Conservation (phyloP, 2,888 invertebrate genomes). For the Andrena praecox region DNA sequence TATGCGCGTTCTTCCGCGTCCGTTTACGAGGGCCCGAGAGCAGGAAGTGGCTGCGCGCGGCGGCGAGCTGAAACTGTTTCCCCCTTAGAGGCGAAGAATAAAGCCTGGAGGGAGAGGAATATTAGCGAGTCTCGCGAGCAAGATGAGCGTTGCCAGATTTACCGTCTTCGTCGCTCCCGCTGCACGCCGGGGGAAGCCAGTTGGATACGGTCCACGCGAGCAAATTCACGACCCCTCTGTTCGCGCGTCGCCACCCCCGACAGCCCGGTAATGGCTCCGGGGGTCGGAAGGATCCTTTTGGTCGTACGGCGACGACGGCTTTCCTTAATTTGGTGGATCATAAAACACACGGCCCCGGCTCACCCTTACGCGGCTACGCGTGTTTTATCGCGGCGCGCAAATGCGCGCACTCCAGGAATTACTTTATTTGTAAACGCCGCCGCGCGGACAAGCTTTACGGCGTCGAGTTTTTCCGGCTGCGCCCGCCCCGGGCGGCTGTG, state of each 20-base stretch:
- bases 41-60: conserved; percentile 49
- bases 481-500: not conserved
- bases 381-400: conserved; percentile 51
- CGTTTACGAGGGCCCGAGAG: conserved; percentile 78
- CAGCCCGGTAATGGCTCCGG: conserved; percentile 39
- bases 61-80: conserved; percentile 46
- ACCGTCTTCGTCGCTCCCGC: conserved; percentile 12
- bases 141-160: conserved; percentile 24
- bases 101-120: conserved; percentile 57
- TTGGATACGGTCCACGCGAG: conserved; percentile 47
- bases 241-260: conserved; percentile 38
- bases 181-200: not conserved
- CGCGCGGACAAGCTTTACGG: conserved; percentile 25
- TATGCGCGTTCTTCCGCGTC: conserved; percentile 80
- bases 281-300: conserved; percentile 50
- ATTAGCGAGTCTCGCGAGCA: conserved; percentile 60
- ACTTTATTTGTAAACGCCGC: conserved; percentile 53
- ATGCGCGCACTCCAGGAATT: conserved; percentile 39
- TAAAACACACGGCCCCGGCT: conserved; percentile 57
- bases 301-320: conserved; percentile 64
- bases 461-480: conserved; percentile 44
- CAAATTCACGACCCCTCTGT: conserved; percentile 51
- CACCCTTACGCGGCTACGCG: conserved; percentile 29
- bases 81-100: conserved; percentile 36
- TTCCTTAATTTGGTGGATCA: conserved; percentile 67